Evolutionary conservation across 2,888 invertebrate genomes (phyloP).

Genomic region (Lapara coniferarum): DNA sequence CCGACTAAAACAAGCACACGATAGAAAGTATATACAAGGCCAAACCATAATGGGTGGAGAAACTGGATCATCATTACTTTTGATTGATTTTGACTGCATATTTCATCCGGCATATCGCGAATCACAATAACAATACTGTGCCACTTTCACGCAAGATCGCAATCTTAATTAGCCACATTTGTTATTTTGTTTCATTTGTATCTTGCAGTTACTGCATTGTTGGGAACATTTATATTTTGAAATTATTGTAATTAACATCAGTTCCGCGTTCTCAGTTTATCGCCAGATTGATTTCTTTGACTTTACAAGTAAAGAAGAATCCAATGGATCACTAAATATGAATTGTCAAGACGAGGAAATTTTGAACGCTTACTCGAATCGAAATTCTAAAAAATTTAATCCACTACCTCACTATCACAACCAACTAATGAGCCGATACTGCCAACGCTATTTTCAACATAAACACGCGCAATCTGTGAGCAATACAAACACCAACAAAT

Average conservation of each 20-base stretch:
- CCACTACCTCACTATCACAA: too few relatives aligned
- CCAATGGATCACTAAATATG: too few relatives aligned
- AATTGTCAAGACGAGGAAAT: too few relatives aligned
- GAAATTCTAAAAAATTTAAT: too few relatives aligned
- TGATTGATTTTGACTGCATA: slow-evolving; percentile 15
- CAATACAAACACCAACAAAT: slow-evolving; percentile 1
- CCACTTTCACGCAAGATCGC: slow-evolving; percentile 12
- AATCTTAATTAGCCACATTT: slow-evolving; percentile 1
- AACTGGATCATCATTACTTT: slow-evolving; percentile 17
- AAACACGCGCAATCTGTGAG: background rate
- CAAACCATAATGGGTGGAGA: slow-evolving; percentile 7
- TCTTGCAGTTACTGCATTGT: background rate
- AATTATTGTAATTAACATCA: too few relatives aligned
- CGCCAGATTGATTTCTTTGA: too few relatives aligned
- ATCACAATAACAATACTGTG: background rate
- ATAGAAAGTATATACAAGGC: background rate
- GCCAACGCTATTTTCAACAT: background rate
- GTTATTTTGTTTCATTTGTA: background rate
- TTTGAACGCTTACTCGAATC: too few relatives aligned
- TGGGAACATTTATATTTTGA: background rate
- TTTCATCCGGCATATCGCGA: background rate
- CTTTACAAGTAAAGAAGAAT: too few relatives aligned
- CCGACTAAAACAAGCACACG: slow-evolving; percentile 13
- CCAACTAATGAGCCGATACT: too few relatives aligned
- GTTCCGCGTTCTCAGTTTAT: too few relatives aligned